Evolutionary conservation across 2,113 vertebrate species (phyloP).

Genomic region (Trematomus loennbergii): DNA sequence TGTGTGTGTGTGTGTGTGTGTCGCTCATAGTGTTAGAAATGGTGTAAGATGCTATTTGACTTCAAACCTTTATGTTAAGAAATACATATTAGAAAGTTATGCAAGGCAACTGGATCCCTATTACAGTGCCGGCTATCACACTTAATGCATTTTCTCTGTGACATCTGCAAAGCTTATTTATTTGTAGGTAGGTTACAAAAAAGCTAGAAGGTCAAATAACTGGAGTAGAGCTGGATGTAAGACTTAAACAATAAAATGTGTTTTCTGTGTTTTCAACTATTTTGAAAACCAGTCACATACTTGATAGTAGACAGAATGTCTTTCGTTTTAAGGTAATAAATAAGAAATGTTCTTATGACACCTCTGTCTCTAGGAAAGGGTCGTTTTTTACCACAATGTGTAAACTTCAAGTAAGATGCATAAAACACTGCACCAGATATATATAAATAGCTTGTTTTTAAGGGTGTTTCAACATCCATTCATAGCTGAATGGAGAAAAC

Average conservation of each 20-base stretch:
- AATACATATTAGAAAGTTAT: neutral
- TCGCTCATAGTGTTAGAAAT: conserved; percentile 1
- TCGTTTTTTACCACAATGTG: too few species aligned
- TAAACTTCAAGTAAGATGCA: too few species aligned
- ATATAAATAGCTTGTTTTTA: too few species aligned
- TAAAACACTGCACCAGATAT: too few species aligned
- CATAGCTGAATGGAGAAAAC: neutral
- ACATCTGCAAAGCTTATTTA: neutral
- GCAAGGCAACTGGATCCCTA: neutral
- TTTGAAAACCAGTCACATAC: neutral
- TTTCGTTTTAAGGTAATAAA: too few species aligned
- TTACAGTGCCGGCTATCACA: neutral
- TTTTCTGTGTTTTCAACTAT: neutral
- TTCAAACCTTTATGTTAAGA: neutral
- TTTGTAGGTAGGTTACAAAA: neutral
- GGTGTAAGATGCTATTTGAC: conserved; percentile 3
- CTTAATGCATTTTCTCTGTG: neutral
- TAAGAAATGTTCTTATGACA: too few species aligned
- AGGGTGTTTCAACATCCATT: too few species aligned
- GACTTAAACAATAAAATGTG: neutral
- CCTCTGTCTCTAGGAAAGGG: too few species aligned
- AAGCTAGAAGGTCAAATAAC: neutral
- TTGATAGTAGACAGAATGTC: too few species aligned
- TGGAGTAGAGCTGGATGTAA: neutral
- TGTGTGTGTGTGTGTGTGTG: too few species aligned